These are phyloP conservation scores for Manis pentadactyla DNA, from an alignment of 2,797 vertebrate species.

Conservation along the genomic window DNA sequence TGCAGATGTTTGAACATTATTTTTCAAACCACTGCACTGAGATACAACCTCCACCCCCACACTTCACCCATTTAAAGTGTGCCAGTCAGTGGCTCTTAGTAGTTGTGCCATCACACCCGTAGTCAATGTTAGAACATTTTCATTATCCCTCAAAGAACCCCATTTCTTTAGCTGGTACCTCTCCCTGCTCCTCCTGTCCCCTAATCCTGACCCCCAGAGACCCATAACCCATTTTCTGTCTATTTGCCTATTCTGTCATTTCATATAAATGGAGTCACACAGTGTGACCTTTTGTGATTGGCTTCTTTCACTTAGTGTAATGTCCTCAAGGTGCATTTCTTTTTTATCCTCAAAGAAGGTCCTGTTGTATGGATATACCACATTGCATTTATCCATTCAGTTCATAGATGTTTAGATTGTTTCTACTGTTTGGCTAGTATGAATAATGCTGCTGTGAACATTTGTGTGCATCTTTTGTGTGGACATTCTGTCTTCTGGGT, in stretches of 20 bases:
- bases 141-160: background rate
- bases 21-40: background rate
- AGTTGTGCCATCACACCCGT: background rate
- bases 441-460: background rate
- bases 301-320: background rate
- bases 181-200: rapidly evolving
- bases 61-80: background rate
- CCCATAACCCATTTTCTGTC: background rate
- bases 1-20: background rate
- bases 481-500: background rate
- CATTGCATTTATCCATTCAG: background rate
- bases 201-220: background rate
- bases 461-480: background rate
- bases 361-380: background rate
- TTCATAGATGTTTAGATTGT: background rate
- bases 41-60: background rate
- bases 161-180: background rate
- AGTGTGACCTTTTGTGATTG: background rate
- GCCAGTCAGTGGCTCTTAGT: background rate
- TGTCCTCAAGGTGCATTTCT: background rate
- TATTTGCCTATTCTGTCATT: background rate
- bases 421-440: background rate
- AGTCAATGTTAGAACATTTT: background rate
- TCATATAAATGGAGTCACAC: background rate
- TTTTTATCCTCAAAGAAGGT: background rate